These are phyloP conservation scores for Stegodyphus dumicola DNA, from an alignment of 1,140 invertebrate genomes.

Conservation along the genomic window DNA sequence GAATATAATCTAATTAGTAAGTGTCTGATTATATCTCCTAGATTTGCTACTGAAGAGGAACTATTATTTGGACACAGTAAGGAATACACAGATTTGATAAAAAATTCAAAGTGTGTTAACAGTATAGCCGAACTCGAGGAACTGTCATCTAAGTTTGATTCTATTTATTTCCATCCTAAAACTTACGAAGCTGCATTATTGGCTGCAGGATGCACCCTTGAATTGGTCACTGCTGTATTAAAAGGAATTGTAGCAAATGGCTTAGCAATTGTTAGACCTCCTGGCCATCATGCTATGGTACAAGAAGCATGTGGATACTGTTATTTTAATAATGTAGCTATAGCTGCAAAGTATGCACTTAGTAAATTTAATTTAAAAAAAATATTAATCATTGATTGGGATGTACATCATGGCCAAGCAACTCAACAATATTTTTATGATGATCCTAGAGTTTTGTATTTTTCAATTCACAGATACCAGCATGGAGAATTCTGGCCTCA, in stretches of 20 bases:
- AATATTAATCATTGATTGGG: conserved; percentile 96
- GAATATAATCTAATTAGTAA: conserved; percentile 79
- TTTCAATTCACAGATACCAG: conserved; percentile 97
- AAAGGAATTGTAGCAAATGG: conserved; percentile 81
- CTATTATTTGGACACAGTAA: conserved; percentile 75
- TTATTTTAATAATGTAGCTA: conserved; percentile 96
- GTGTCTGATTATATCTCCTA: conserved; percentile 71
- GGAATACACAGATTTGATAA: conserved; percentile 75
- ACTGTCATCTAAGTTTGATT: conserved; percentile 83
- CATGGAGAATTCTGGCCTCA: conserved; percentile 94
- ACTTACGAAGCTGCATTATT: conserved; percentile 82
- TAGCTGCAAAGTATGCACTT: conserved; percentile 86
- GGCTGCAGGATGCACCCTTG: conserved; percentile 83
- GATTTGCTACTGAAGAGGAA: conserved; percentile 79
- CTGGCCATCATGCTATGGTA: conserved; percentile 96
- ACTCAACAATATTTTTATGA: conserved; percentile 96
- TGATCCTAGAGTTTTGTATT: conserved; percentile 91
- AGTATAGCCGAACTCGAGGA: conserved; percentile 76
- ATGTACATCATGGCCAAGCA: conserved; percentile 95
- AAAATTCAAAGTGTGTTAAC: conserved; percentile 73
- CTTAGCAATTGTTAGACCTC: conserved; percentile 87
- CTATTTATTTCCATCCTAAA: conserved; percentile 85
- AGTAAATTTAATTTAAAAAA: conserved; percentile 72
- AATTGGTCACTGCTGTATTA: conserved; percentile 80
- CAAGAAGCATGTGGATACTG: conserved; percentile 85